Base-by-base conservation (phyloP, 2,888 invertebrate genomes). In the Euzophera pinguis region DNA sequence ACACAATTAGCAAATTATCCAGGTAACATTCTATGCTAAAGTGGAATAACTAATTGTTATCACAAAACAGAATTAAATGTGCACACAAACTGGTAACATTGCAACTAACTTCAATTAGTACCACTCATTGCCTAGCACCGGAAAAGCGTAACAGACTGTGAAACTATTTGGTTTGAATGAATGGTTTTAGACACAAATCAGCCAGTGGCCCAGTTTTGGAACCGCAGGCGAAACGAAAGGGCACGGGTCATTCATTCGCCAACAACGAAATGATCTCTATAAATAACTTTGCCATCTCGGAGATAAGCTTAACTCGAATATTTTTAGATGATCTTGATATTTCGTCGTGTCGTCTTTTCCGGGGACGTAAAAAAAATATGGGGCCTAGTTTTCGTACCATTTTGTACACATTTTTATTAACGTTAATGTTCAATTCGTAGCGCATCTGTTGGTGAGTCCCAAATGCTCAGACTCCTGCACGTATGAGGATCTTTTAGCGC, bases 191-290 rank as follows among this genome's bases (percentile, higher is more conserved):
- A 32, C 50, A 42, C 59, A 64, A 62, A 67, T 58, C 56, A 61
- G 60, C 59, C 56, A 61, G 60, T 73, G 81, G 71, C 78, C 82
- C 72, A 83, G 73, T 81, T 84, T 77, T 70, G 61, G 69, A 73
- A 65, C 71, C 65, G 73, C 76, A 78, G 75, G 74, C 73, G 73
- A n/a, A n/a, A 54, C 65, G 56, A 64, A n/a, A n/a, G 47, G 60
- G 62, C 73, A 78, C 73, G 70, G 70, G 72, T 71, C 76, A 67
- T 67, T 71, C 70, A 72, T 54, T 54, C 55, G 56, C 49, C 55
- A 53, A 34, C 49, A 41, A 50, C 50, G 47, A 38, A 14, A 50
- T 38, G 49, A 17, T 8, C 38, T 34, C 41, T 35, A 37, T 16
- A 50, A 16, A 32, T 16, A 32, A 35, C 13, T 27, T n/a, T 13